These are phyloP conservation scores for Ectemnius continuus DNA, from an alignment of 2,888 invertebrate genomes.

Conservation along the genomic window DNA sequence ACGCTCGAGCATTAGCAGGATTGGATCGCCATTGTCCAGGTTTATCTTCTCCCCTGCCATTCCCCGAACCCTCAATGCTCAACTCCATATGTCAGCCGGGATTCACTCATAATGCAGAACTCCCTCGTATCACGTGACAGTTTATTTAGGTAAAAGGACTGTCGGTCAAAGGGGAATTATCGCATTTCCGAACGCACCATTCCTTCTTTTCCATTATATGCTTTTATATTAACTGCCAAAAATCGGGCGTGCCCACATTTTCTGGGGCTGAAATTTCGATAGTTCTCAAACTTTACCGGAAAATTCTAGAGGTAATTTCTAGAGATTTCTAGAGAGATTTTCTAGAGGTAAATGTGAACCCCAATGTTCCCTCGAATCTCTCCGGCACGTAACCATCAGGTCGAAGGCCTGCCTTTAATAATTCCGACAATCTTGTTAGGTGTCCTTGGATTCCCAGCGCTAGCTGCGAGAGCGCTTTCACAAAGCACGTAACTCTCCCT, in stretches of 20 bases:
- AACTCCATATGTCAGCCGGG: slow-evolving; percentile 27
- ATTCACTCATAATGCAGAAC: not conserved
- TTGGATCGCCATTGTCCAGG: slow-evolving; percentile 59
- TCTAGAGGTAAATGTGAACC: not conserved
- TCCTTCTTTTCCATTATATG: slow-evolving; percentile 17
- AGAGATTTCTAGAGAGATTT: too few relatives aligned
- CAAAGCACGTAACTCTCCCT: not conserved
- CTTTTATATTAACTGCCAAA: too few relatives aligned
- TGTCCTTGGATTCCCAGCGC: slow-evolving; percentile 11
- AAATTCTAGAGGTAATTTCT: too few relatives aligned
- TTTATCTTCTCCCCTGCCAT: slow-evolving; percentile 30
- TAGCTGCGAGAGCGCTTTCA: not conserved
- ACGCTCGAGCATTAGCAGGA: slow-evolving; percentile 64
- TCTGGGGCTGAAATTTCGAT: too few relatives aligned
- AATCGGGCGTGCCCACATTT: too few relatives aligned
- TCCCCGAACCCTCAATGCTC: slow-evolving; percentile 45
- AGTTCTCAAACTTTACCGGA: too few relatives aligned
- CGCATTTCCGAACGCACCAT: slow-evolving; percentile 57
- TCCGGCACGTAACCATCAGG: slow-evolving; percentile 40
- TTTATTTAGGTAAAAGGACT: slow-evolving; percentile 42
- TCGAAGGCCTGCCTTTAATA: slow-evolving; percentile 47
- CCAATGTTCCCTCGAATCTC: slow-evolving; percentile 20
- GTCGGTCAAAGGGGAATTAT: slow-evolving; percentile 50
- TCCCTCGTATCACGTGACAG: slow-evolving; percentile 10
- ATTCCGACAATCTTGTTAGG: slow-evolving; percentile 47